A percentile compares a stretch with the other conserved stretches of the same genome.
These are phyloP conservation scores for Zoroaster sp. DNA, from an alignment of 53 echinoderm and acorn worm species.

Conservation along the genomic window DNA sequence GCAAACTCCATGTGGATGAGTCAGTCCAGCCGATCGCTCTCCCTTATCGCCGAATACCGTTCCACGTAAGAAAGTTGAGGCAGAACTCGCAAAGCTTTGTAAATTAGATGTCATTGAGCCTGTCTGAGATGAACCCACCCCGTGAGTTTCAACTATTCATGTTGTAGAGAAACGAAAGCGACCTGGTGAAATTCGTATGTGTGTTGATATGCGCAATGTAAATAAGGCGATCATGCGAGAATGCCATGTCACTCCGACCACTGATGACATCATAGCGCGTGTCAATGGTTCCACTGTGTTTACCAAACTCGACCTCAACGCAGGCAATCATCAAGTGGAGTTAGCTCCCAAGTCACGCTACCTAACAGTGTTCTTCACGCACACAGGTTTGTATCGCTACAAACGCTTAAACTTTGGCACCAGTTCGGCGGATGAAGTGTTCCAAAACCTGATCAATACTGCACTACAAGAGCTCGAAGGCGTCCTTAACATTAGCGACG, in stretches of 20 bases:
- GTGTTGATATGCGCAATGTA: slow-evolving; percentile 44
- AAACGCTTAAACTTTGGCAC: no score
- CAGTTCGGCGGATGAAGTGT: no score
- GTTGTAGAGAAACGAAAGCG: slow-evolving; percentile 53
- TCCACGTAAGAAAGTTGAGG: slow-evolving; percentile 66
- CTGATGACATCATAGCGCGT: slow-evolving; percentile 59
- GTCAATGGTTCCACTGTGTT: slow-evolving; percentile 63
- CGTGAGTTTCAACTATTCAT: slow-evolving; percentile 68
- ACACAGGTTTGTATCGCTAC: no score
- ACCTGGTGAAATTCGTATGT: slow-evolving; percentile 50
- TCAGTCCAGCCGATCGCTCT: slow-evolving; percentile 65
- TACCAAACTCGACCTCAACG: slow-evolving; percentile 71
- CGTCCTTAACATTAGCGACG: no score
- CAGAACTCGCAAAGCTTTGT: slow-evolving; percentile 47
- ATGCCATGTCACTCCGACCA: slow-evolving; percentile 61
- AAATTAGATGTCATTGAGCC: slow-evolving; percentile 70
- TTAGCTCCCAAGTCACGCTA: slow-evolving; percentile 50
- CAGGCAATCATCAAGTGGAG: slow-evolving; percentile 81
- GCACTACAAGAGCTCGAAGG: no score
- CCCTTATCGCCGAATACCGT: slow-evolving; percentile 67
- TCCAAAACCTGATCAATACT: no score
- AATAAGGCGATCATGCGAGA: slow-evolving; percentile 32
- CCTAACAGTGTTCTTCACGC: slow-evolving; percentile 64
- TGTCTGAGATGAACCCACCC: slow-evolving; percentile 59
- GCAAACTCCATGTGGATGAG: slow-evolving; percentile 62